A percentile compares a stretch with the other conserved stretches of the same genome.
Conservation (phyloP, 1,140 invertebrate genomes). For the Cyclina sinensis region DNA sequence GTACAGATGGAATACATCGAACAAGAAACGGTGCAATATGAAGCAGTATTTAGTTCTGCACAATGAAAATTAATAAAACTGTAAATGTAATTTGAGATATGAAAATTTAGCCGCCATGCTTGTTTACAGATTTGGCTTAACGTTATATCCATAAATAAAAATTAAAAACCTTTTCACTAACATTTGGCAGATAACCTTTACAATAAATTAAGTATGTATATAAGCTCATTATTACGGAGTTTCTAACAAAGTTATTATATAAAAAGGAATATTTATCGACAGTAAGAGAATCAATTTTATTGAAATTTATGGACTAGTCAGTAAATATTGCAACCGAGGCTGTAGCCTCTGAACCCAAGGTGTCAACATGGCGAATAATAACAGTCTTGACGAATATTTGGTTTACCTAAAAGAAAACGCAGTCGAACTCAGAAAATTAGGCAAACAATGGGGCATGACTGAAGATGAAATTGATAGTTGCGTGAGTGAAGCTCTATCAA, state of each 20-base stretch:
- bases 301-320: slow-evolving; percentile 51
- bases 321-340: slow-evolving; percentile 40
- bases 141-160: slow-evolving; percentile 64
- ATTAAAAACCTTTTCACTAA: too few relatives aligned
- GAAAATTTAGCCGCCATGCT: slow-evolving; percentile 73
- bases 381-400: slow-evolving; percentile 61
- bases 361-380: slow-evolving; percentile 53
- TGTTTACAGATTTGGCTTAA: slow-evolving; percentile 71
- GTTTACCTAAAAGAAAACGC: slow-evolving; percentile 71
- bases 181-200: slow-evolving; percentile 1
- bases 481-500: slow-evolving; percentile 67
- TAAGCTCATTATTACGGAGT: not conserved
- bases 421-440: slow-evolving; percentile 64
- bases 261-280: too few relatives aligned
- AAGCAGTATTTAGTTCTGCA: not conserved
- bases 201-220: too few relatives aligned
- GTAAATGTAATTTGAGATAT: slow-evolving; percentile 53
- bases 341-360: slow-evolving; percentile 14
- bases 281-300: not conserved
- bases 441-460: slow-evolving; percentile 72
- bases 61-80: not conserved
- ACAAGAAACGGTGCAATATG: not conserved
- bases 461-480: slow-evolving; percentile 71
- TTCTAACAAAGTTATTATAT: slow-evolving; percentile 4
- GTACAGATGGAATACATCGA: not conserved